Percentiles rank a stretch among this genome's conserved stretches.
Conservation (phyloP, 1,140 invertebrate species). For the Leptonema lineaticorne region DNA sequence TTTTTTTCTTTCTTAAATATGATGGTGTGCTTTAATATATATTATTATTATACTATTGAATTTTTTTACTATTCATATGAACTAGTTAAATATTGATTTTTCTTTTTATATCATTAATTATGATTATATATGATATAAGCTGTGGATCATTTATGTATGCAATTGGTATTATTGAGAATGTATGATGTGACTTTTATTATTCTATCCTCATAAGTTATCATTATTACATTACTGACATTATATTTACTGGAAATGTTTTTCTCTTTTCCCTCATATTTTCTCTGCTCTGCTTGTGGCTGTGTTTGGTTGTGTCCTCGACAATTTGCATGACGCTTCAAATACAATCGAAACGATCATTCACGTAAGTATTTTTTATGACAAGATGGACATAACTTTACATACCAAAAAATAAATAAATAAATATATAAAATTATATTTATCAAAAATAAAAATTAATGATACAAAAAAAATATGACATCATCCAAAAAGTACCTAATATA, state of each 20-base stretch:
- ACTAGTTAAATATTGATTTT: constrained; percentile 14
- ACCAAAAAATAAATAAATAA: no score
- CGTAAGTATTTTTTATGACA: constrained; percentile 67
- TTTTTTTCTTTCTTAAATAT: constrained; percentile 6
- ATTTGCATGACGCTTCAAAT: constrained; percentile 74
- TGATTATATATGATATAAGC: constrained; percentile 16
- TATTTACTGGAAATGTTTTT: constrained; percentile 62
- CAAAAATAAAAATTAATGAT: no score
- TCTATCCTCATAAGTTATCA: constrained; percentile 37
- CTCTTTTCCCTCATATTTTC: constrained; percentile 71
- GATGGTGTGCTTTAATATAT: constrained; percentile 22
- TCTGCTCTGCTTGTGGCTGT: constrained; percentile 74
- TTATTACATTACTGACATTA: constrained; percentile 38
- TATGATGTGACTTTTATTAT: constrained; percentile 44
- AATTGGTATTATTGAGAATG: constrained; percentile 34
- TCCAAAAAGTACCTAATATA: constrained; percentile 14
- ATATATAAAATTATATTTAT: constrained; percentile 24
- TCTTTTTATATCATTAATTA: no score
- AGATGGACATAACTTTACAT: constrained; percentile 41
- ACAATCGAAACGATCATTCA: constrained; percentile 71
- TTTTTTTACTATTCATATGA: constrained; percentile 16
- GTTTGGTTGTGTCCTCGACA: constrained; percentile 71
- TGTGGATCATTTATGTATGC: constrained; percentile 25
- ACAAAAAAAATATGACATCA: no score
- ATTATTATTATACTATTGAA: no score